Evolutionary conservation across 1,140 invertebrate genomes (phyloP).

Genomic region (Rhizoglyphus robini): DNA sequence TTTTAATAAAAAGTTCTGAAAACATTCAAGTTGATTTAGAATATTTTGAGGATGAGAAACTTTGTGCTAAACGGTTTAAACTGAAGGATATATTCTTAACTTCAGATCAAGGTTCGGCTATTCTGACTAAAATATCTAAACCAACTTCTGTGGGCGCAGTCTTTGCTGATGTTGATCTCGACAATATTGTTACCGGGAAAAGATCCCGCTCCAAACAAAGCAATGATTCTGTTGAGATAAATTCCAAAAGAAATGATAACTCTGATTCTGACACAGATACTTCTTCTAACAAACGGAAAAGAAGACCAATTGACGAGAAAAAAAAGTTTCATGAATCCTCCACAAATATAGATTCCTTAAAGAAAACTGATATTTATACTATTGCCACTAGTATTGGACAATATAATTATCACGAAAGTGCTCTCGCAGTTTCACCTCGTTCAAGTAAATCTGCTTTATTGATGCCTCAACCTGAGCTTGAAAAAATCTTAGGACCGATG

Average conservation of each 20-base stretch:
- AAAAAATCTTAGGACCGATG: conserved; percentile 14
- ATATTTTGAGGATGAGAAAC: background rate
- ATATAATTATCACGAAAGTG: conserved; percentile 7
- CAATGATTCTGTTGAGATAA: background rate
- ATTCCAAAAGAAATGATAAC: background rate
- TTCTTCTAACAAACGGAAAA: background rate
- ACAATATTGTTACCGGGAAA: conserved; percentile 22
- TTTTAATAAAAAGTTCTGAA: background rate
- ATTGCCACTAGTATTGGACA: background rate
- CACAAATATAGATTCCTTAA: background rate
- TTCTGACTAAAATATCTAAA: conserved; percentile 3
- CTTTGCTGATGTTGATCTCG: conserved; percentile 23
- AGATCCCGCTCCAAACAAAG: background rate
- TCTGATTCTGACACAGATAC: background rate
- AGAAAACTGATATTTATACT: background rate
- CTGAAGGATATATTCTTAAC: conserved; percentile 17
- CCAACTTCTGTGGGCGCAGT: background rate
- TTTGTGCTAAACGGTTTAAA: background rate
- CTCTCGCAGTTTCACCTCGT: conserved; percentile 11
- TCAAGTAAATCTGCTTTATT: background rate
- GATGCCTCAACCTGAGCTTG: conserved; percentile 6
- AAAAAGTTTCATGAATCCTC: background rate
- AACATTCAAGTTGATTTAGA: conserved; percentile 15
- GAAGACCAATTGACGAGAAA: background rate
- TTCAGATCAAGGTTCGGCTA: background rate